phyloP scores from a whole-genome alignment of 2,113 vertebrate species.

The Perognathus longimembris region DNA sequence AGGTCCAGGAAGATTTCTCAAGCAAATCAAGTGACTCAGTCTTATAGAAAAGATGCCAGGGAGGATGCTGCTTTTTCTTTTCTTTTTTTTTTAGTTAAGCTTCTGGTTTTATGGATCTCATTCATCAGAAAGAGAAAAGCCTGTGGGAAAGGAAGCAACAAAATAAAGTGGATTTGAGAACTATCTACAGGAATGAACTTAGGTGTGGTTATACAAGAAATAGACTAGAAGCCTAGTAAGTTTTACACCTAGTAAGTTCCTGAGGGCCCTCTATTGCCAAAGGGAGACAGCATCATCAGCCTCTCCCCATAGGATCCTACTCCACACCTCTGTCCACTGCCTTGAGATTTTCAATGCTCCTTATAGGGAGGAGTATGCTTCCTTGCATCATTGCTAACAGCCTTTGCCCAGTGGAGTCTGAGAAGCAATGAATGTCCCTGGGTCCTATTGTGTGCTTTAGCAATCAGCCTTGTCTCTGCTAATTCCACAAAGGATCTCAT shows the following conservation, averaged over 20 bases:
- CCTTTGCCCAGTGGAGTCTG: not conserved
- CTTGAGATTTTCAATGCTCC: not conserved
- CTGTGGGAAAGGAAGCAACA: not conserved
- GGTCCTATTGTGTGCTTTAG: not conserved
- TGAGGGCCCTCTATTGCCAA: not conserved
- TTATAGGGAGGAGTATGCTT: not conserved
- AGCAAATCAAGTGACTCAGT: not conserved
- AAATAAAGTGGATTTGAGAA: not conserved
- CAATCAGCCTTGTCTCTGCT: not conserved
- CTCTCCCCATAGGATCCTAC: too few species aligned
- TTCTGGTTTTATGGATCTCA: not conserved
- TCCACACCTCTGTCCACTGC: not conserved
- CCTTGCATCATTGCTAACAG: not conserved
- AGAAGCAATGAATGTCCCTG: not conserved
- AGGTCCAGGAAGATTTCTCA: not conserved
- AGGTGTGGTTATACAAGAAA: not conserved
- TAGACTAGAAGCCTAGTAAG: not conserved
- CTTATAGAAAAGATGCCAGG: not conserved
- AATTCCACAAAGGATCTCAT: not conserved
- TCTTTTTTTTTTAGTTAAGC: too few species aligned
- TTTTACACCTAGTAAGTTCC: not conserved
- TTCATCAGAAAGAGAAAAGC: not conserved
- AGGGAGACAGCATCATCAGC: not conserved
- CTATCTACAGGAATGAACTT: not conserved
- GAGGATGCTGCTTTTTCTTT: not conserved